Evolutionary conservation across 2,113 vertebrate species (phyloP).

Genomic region (Bothrops jararaca): DNA sequence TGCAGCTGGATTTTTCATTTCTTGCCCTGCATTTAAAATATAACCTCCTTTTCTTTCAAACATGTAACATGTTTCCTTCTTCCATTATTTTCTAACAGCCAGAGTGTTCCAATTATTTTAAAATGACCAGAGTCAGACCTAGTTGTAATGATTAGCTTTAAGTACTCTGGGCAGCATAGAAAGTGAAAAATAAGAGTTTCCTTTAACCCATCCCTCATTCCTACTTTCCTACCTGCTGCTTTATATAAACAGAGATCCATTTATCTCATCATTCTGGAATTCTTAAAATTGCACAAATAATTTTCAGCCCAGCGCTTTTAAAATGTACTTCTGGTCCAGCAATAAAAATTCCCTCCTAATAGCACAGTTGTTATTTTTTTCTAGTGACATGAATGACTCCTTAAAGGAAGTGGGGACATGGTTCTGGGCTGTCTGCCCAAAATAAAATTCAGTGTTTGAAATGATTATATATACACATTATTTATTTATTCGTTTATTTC

Average conservation of each 20-base stretch:
- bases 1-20: not conserved
- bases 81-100: not conserved
- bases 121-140: not conserved
- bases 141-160: not conserved
- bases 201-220: not conserved
- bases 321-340: not conserved
- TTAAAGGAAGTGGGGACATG: not conserved
- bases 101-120: not conserved
- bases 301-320: not conserved
- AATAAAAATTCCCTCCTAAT: not conserved
- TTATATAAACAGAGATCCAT: not conserved
- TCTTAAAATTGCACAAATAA: not conserved
- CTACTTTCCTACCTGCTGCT: not conserved
- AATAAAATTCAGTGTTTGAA: not conserved
- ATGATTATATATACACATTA: not conserved
- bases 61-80: not conserved
- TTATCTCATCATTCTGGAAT: not conserved
- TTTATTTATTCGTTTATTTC: not conserved
- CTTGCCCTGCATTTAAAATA: not conserved
- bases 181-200: not conserved
- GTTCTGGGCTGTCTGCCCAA: not conserved
- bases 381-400: not conserved
- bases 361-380: not conserved
- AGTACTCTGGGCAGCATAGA: not conserved
- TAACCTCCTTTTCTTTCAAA: not conserved